Base-by-base conservation (phyloP, 2,797 vertebrate species). In the Odontamblyopus rebecca region DNA sequence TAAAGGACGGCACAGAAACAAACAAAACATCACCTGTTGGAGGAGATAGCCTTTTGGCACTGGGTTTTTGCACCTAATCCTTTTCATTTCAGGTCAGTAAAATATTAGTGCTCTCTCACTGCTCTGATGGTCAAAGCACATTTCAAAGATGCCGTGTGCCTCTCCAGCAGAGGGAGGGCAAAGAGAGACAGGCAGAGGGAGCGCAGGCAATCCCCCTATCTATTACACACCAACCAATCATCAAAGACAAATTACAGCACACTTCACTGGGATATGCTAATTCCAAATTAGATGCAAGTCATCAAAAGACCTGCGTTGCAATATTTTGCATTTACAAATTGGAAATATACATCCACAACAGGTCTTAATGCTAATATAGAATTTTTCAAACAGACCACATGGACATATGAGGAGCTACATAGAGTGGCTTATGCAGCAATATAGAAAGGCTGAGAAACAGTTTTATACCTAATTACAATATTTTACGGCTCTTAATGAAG, bases 181-280 rank as follows among this genome's bases (percentile, higher is more conserved):
- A 68, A 70, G 71, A 57, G 78, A 81, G 76, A 70, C 5, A 70
- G 81, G 78, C 6, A 70, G 83, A 78, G 85, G 86, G 82, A 90
- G 86, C 81, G 76, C 83, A 80, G 86, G 89, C 89, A 88, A 89
- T 85, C 89, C 91, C 77, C 86, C 86, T 89, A 88, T 92, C 92
- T 91, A 94, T 94, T 93, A 93, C 91, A 90, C 84, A 89, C 70
- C 71, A 89, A 90, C 91, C 90, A 93, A 94, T 94, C 92, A 93
- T 93, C 93, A 94, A 93, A 94, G 93, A 93, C 90, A 93, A 94
- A 95, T 94, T 92, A 91, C 89, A 89, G 85, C 87, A 92, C 89
- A 93, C 91, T 94, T 94, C 89, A 89, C 88, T 91, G 89, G 91
- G 90, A 92, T 92, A 93, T 94, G 93, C 90, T 92, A 92, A 94